Percentiles rank a stretch among this genome's conserved stretches.
These are phyloP conservation scores for Apis laboriosa DNA, from an alignment of 1,140 invertebrate species.

Conservation along the genomic window DNA sequence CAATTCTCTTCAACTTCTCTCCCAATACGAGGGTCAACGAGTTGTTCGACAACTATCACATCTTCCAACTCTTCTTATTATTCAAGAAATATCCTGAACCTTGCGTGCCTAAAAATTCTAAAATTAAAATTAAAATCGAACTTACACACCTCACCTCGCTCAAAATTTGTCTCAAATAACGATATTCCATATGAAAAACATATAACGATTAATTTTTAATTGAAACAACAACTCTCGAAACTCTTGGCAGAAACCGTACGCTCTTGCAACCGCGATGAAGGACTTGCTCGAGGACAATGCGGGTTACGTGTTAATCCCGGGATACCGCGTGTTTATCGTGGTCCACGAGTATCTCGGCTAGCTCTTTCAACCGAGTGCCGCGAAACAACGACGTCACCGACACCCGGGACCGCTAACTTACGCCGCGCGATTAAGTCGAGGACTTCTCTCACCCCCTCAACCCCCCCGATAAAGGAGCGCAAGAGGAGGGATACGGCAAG, in stretches of 20 bases:
- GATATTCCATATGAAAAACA: no score
- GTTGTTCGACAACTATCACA: background rate
- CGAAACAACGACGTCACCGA: constrained; percentile 47
- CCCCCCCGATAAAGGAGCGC: background rate
- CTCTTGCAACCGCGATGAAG: background rate
- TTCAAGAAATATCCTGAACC: no score
- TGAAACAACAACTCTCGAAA: no score
- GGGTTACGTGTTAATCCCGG: constrained; percentile 63
- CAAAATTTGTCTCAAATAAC: no score
- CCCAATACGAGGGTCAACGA: background rate
- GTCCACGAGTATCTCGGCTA: constrained; percentile 45
- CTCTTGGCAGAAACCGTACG: background rate
- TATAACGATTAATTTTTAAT: no score
- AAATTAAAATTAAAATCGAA: no score
- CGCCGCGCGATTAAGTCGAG: constrained; percentile 58
- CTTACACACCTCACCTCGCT: no score
- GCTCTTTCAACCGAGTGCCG: constrained; percentile 20
- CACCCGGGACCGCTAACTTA: constrained; percentile 57
- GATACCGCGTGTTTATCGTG: constrained; percentile 61
- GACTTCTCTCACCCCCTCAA: background rate
- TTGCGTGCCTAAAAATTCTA: no score
- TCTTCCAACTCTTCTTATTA: no score
- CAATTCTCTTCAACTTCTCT: background rate
- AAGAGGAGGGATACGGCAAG: background rate
- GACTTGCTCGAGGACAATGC: constrained; percentile 54